Evolutionary conservation across 2,113 vertebrate species (phyloP), one percentile per base, ranked within the genome.

Genomic region (Heterotis niloticus): DNA sequence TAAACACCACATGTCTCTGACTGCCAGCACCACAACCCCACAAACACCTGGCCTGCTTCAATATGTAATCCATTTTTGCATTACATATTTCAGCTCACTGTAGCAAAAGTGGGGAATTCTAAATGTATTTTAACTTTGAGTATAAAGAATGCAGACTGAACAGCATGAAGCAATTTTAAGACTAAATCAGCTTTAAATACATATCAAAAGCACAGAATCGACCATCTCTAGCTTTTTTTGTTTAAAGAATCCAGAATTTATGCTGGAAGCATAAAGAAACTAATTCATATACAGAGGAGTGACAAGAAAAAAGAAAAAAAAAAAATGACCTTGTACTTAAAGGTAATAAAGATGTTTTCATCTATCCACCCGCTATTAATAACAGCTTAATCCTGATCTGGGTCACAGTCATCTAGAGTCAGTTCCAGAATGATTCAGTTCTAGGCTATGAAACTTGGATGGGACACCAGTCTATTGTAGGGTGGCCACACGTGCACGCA

Each of bases 161-260:
- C 28, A 69, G 44, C 20, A 17, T 34, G n/a, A n/a, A n/a, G n/a
- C n/a, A n/a, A 18, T 17, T 29, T n/a, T n/a, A n/a, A 68, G 28
- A 16, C 65, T 67, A 18, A 69, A n/a, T n/a, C n/a, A n/a, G n/a
- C n/a, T n/a, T n/a, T 81, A 78, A 84, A 64, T 76, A 81, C 88
- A 89, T 87, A 87, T 89, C 86, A 88, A 85, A 89, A 86, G 85
- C 87, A 86, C 88, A 89, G 85, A 86, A 85, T 89, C 91, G 88
- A 82, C 81, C 77, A 80, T 88, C 85, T 81, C 87, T 86, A 78
- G 87, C 83, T 17, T 20, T 54, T 24, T 34, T n/a, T 87, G 84
- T 86, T 88, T 80, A 78, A 77, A 91, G 90, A 85, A 90, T 89
- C 82, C 23, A 86, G 89, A 88, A 91, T 92, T 89, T 90, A 91